Evolutionary conservation across 1,140 invertebrate species (phyloP).

Genomic region (Drosophila setifemur): DNA sequence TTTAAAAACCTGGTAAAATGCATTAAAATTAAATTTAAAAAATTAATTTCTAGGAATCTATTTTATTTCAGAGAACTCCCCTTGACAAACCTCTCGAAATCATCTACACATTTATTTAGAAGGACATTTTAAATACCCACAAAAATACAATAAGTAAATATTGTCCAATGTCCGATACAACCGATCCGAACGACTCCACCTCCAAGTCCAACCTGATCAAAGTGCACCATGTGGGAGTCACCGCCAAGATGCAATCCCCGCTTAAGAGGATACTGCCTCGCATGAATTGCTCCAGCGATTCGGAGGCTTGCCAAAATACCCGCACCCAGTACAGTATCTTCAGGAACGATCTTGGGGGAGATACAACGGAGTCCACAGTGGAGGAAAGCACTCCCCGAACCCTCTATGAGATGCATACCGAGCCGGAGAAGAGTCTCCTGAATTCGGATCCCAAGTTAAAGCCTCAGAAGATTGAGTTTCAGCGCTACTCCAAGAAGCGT

Average conservation of each 20-base stretch:
- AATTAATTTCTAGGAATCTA: too few species aligned
- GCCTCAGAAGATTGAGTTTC: constrained; percentile 72
- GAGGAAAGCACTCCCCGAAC: constrained; percentile 25
- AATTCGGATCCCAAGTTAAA: constrained; percentile 12
- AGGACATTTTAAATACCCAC: neutral
- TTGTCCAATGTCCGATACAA: constrained; percentile 62
- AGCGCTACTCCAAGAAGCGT: constrained; percentile 58
- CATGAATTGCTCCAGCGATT: constrained; percentile 58
- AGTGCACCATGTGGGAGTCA: constrained; percentile 75
- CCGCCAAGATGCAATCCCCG: constrained; percentile 69
- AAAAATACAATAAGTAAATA: neutral
- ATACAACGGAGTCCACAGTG: constrained; percentile 37
- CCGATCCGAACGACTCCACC: constrained; percentile 43
- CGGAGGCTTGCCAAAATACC: constrained; percentile 42
- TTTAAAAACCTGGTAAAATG: too few species aligned
- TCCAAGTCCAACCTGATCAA: constrained; percentile 68
- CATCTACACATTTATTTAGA: too few species aligned
- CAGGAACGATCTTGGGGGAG: constrained; percentile 31
- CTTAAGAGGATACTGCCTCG: constrained; percentile 53
- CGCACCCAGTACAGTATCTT: constrained; percentile 60
- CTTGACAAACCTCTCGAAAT: too few species aligned
- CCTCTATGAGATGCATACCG: constrained; percentile 67
- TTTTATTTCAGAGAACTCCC: too few species aligned
- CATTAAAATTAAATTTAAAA: neutral
- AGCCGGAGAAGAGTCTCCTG: constrained; percentile 27